These are phyloP conservation scores for Phragmatobia fuliginosa DNA, from an alignment of 2,888 invertebrate genomes.

Conservation along the genomic window DNA sequence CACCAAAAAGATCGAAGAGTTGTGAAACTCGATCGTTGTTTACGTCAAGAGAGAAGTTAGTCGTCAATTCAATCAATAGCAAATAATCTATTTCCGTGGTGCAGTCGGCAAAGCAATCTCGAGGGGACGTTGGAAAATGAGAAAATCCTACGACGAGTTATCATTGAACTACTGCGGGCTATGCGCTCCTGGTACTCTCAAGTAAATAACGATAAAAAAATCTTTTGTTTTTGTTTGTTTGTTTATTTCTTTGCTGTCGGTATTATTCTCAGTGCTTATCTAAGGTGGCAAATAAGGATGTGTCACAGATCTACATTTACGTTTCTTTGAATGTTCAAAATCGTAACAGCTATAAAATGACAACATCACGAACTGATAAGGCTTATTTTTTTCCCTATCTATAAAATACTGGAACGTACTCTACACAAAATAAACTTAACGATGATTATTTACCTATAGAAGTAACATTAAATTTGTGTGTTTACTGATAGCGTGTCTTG, in stretches of 20 bases:
- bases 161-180: constrained; percentile 50
- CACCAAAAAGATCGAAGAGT: constrained; percentile 42
- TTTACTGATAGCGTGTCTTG: background rate
- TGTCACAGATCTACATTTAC: background rate
- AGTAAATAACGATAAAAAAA: constrained; percentile 33
- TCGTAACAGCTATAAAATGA: no score
- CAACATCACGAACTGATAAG: background rate
- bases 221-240: constrained; percentile 17
- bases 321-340: no score
- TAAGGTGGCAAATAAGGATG: background rate
- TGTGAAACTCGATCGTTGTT: constrained; percentile 57
- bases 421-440: background rate
- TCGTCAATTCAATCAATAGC: constrained; percentile 74
- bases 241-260: background rate
- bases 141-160: constrained; percentile 62
- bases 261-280: background rate
- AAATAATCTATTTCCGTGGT: constrained; percentile 76
- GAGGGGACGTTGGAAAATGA: constrained; percentile 64
- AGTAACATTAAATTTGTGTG: background rate
- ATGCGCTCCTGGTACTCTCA: constrained; percentile 53
- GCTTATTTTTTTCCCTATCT: background rate
- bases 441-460: background rate
- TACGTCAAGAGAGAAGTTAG: constrained; percentile 61
- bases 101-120: constrained; percentile 69
- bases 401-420: background rate